Base-by-base conservation (phyloP, 2,797 vertebrate species). In the Ptychobarbus kaznakovi region DNA sequence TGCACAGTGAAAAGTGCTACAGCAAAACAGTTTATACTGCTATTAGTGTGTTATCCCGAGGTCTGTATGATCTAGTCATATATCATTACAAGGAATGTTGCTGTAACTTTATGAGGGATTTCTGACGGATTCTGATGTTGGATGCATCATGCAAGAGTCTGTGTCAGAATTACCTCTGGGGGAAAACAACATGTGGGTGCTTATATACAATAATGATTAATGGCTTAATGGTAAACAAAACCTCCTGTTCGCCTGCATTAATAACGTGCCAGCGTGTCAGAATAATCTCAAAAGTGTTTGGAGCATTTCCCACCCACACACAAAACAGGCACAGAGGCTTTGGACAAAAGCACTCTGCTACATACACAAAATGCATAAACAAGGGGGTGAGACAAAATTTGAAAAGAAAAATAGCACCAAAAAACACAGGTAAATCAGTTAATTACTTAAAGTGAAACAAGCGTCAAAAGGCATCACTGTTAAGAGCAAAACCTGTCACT, bases 211-310 rank as follows among this genome's bases (percentile, higher is more conserved):
- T 63, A 84, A 76, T 75, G 56, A 76, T 82, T 58, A 79, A 70
- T 88, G 66, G 49, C 70, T 82, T 79, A 80, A 84, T 58, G 73
- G 81, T 84, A 87, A 84, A 89, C 84, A 86, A 82, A 84, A 85
- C 85, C 66, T 88, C 80, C 70, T 74, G 78, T 85, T 74, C 58
- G 13, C 82, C 76, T 81, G 70, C 80, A 86, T 87, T 81, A 82
- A 82, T 82, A 72, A 87, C 20, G 83, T 70, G 66, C 63, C 81
- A 80, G 87, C 56, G 68, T 88, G 90, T 87, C 87, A 84, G 82
- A 86, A 89, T 65, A 87, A 87, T 90, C 86, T 88, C 89, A 87
- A 75, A 88, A 88, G 80, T 80, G 80, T 84, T 85, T 90, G 89
- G 83, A 86, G 86, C 85, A 82, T 88, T 51, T 77, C 49, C 88